Evolutionary conservation across 2,888 invertebrate genomes (phyloP).

Genomic region (Mythimna ferrago): DNA sequence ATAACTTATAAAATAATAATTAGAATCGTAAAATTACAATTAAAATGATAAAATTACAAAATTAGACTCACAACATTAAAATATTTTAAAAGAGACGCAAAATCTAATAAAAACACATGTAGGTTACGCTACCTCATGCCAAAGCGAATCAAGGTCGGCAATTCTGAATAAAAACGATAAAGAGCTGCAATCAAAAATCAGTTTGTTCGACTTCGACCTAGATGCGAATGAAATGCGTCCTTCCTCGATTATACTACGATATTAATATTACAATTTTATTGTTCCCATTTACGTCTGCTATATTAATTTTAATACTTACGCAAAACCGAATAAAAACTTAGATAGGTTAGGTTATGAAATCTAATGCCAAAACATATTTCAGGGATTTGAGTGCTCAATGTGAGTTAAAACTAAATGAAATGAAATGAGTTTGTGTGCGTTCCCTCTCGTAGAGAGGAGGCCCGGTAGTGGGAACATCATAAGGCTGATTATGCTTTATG

Average conservation of each 20-base stretch:
- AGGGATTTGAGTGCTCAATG: neutral
- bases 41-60: too few relatives aligned
- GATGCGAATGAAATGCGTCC: neutral
- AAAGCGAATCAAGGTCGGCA: neutral
- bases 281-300: neutral
- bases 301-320: too few relatives aligned
- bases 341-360: neutral
- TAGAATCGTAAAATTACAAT: too few relatives aligned
- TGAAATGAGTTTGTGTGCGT: too few relatives aligned
- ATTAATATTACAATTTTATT: neutral
- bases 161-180: slow-evolving; percentile 1
- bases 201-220: neutral
- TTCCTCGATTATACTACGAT: neutral
- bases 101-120: slow-evolving; percentile 16
- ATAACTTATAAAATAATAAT: too few relatives aligned
- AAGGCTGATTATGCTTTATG: too few relatives aligned
- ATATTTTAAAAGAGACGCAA: neutral
- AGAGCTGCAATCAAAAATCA: neutral
- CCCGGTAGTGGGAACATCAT: too few relatives aligned
- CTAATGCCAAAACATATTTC: neutral
- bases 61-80: neutral
- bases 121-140: slow-evolving; percentile 17
- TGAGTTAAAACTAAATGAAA: too few relatives aligned
- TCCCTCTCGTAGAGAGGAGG: too few relatives aligned
- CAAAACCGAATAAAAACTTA: neutral